Evolutionary conservation across 2,113 vertebrate species (phyloP).

Genomic region (Micronycteris hirsuta): DNA sequence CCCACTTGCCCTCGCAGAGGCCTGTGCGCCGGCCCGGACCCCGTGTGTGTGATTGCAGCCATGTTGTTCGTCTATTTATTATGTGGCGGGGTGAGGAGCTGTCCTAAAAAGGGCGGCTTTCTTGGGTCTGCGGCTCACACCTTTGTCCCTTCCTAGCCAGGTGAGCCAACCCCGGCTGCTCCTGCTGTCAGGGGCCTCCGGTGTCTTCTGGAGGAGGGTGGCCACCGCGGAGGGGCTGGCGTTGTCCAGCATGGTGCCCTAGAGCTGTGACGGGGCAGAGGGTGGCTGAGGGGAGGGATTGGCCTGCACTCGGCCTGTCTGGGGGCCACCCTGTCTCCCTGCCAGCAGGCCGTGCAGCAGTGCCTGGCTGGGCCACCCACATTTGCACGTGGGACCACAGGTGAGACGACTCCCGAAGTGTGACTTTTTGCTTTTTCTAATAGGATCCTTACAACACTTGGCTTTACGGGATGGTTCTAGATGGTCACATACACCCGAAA

Average conservation of each 20-base stretch:
- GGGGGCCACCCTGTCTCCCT: background rate
- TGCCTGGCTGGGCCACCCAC: background rate
- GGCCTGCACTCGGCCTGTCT: background rate
- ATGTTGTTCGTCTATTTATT: constrained; percentile 50
- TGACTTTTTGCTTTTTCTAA: background rate
- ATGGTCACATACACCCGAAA: background rate
- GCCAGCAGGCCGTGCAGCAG: background rate
- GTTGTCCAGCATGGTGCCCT: background rate
- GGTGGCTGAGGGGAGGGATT: background rate
- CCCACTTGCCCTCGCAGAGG: background rate
- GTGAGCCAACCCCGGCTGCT: background rate
- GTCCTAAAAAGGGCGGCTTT: background rate
- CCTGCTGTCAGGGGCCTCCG: rapidly evolving
- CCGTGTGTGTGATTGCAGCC: background rate
- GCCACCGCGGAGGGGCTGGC: background rate
- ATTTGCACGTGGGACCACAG: background rate
- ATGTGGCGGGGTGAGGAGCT: background rate
- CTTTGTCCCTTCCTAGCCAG: background rate
- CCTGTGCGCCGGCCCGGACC: background rate
- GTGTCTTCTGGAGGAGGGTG: background rate
- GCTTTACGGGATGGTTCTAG: background rate
- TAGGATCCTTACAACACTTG: background rate
- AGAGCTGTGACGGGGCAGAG: background rate
- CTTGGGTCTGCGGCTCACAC: constrained; percentile 3
- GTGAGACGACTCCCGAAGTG: background rate